phyloP scores from a whole-genome alignment of 2,888 invertebrate species.

The Chloroclystis v-ata region DNA sequence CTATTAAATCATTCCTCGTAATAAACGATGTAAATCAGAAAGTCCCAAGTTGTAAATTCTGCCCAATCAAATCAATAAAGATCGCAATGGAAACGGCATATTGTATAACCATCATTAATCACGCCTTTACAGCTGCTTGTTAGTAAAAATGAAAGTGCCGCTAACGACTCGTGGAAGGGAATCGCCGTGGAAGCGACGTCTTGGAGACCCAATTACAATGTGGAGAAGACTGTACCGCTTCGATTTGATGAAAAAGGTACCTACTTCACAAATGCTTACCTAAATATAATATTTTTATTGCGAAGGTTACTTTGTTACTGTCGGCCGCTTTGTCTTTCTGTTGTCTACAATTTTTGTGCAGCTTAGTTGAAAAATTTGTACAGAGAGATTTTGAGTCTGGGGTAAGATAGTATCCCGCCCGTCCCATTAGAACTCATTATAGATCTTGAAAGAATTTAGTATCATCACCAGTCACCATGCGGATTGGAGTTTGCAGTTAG shows the following conservation, averaged over 20 bases:
- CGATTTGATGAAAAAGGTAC: conserved; percentile 79
- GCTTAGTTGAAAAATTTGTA: too few species aligned
- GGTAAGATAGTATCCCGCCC: too few species aligned
- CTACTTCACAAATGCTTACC: too few species aligned
- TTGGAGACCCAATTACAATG: conserved; percentile 82
- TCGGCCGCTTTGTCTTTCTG: background rate
- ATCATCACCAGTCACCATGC: too few species aligned
- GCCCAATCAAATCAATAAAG: conserved; percentile 11
- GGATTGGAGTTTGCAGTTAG: too few species aligned
- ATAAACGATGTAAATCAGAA: background rate
- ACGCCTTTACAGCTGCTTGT: conserved; percentile 47
- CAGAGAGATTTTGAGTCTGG: too few species aligned
- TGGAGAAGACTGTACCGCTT: conserved; percentile 78
- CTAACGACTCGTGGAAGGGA: conserved; percentile 61
- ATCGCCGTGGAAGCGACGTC: conserved; percentile 54
- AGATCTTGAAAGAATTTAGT: too few species aligned
- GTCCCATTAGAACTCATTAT: too few species aligned
- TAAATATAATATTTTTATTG: too few species aligned
- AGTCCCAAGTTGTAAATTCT: conserved; percentile 1
- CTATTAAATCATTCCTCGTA: too few species aligned
- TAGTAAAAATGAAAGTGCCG: conserved; percentile 40
- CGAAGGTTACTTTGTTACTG: too few species aligned
- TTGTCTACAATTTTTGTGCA: too few species aligned
- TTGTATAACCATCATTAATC: conserved; percentile 4
- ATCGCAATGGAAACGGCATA: background rate